Evolutionary conservation across 1,140 invertebrate species (phyloP).

Genomic region (Lepidostoma basale): DNA sequence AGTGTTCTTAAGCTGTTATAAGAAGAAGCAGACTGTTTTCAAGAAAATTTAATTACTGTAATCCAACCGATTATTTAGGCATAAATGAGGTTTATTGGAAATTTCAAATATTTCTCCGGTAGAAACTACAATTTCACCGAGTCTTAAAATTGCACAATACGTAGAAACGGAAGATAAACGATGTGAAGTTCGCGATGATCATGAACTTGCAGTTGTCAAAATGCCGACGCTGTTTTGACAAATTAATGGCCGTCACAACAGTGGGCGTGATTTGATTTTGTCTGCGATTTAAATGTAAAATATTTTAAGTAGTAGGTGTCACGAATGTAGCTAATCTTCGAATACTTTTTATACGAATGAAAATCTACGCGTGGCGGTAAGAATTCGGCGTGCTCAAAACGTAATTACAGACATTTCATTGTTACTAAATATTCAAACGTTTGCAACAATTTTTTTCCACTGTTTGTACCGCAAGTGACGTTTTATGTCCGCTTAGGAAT

Average conservation of each 20-base stretch:
- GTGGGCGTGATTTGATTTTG: conserved; percentile 41
- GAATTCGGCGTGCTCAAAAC: not conserved
- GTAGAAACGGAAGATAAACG: not conserved
- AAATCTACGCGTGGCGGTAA: conserved; percentile 27
- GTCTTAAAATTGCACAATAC: not conserved
- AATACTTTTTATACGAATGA: conserved; percentile 15
- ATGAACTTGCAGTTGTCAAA: conserved; percentile 32
- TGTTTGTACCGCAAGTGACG: conserved; percentile 2
- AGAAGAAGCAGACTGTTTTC: too few species aligned
- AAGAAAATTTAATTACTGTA: too few species aligned
- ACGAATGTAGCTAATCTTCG: conserved; percentile 23
- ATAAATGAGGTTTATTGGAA: too few species aligned
- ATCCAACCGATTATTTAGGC: too few species aligned
- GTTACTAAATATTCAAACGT: conserved; percentile 20
- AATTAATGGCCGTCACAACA: conserved; percentile 42
- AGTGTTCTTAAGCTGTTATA: too few species aligned
- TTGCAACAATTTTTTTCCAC: conserved; percentile 3
- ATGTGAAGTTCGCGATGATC: conserved; percentile 17
- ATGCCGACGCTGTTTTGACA: conserved; percentile 42
- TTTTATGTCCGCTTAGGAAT: too few species aligned
- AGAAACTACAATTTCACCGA: too few species aligned
- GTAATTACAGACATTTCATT: conserved; percentile 35
- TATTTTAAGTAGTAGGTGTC: not conserved
- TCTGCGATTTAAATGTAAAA: conserved; percentile 32
- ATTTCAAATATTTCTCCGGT: too few species aligned